These are phyloP conservation scores for Indicator indicator DNA, from an alignment of 2,113 vertebrate genomes.

Conservation along the genomic window DNA sequence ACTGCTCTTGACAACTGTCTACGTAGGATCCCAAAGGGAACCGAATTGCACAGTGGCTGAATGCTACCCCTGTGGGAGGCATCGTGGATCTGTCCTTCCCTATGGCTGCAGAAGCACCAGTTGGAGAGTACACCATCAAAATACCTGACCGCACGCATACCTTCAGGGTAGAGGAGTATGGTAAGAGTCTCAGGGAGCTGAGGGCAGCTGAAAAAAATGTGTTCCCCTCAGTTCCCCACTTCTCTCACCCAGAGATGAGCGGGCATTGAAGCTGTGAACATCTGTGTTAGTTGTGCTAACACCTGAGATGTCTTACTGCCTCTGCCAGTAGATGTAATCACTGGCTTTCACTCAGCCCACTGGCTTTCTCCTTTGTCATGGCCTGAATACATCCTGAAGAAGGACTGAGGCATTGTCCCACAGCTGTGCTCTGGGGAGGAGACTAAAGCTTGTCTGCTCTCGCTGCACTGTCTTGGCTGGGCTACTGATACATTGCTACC, in stretches of 20 bases:
- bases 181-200: conserved; percentile 7
- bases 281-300: background rate
- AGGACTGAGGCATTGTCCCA: background rate
- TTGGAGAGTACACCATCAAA: conserved; percentile 55
- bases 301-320: background rate
- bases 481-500: background rate
- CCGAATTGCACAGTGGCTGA: conserved; percentile 56
- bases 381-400: background rate
- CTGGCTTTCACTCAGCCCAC: background rate
- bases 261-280: background rate
- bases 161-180: conserved; percentile 64
- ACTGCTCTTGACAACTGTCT: background rate
- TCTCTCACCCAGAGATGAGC: background rate
- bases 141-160: background rate
- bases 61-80: conserved; percentile 27
- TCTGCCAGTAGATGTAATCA: background rate
- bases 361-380: background rate
- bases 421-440: background rate
- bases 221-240: background rate
- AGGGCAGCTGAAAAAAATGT: background rate
- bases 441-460: background rate
- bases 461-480: background rate
- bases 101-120: conserved; percentile 34
- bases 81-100: conserved; percentile 61
- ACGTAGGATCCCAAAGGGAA: conserved; percentile 62